Conservation (phyloP, 2,888 invertebrate species). For the Creontiades dilutus region DNA sequence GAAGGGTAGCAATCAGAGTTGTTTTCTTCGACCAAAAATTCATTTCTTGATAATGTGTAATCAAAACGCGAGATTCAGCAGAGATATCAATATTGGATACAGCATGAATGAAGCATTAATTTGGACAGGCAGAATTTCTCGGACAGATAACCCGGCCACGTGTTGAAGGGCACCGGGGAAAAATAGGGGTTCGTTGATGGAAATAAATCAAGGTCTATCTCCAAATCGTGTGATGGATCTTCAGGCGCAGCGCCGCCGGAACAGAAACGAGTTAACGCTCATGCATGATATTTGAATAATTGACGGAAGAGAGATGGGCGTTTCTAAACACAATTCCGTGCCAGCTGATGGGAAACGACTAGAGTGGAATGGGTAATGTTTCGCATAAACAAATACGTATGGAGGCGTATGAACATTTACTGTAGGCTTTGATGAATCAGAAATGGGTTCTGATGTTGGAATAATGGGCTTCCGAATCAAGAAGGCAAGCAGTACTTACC, state of each 20-base stretch:
- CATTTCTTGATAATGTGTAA: too few relatives aligned
- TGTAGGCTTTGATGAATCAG: constrained; percentile 25
- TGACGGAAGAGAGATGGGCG: constrained; percentile 27
- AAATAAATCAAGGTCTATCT: constrained; percentile 36
- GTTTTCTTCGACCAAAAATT: too few relatives aligned
- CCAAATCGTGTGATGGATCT: constrained; percentile 33
- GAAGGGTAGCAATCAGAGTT: too few relatives aligned
- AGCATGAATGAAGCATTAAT: background rate
- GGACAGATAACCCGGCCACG: background rate
- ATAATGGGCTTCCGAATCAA: background rate
- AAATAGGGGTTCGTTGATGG: constrained; percentile 6
- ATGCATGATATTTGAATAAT: constrained; percentile 42
- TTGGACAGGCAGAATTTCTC: too few relatives aligned
- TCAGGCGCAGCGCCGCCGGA: background rate
- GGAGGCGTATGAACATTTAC: constrained; percentile 32
- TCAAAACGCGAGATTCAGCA: too few relatives aligned
- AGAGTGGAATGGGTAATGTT: constrained; percentile 15
- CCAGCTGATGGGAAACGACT: constrained; percentile 23
- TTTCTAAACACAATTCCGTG: constrained; percentile 32
- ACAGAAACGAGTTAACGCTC: constrained; percentile 39
- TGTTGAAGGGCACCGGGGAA: constrained; percentile 13
- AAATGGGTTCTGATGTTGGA: background rate
- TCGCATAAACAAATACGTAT: constrained; percentile 16
- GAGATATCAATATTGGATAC: too few relatives aligned
- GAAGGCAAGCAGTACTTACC: background rate